phyloP scores from a whole-genome alignment of 2,797 vertebrate species.

The Scomberomorus guttatus region DNA sequence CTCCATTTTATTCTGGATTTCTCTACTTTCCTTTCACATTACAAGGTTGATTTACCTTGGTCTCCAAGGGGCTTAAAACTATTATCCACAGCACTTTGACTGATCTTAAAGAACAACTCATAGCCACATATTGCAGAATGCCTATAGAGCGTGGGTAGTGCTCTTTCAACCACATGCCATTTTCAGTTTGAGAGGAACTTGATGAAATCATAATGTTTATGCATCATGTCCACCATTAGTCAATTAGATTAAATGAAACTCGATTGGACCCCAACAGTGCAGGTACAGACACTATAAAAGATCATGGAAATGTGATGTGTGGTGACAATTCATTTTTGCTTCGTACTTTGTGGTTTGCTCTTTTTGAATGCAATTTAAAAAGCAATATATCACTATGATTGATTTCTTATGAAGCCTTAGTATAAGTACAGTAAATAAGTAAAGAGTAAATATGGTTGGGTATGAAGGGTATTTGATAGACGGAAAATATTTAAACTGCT shows the following conservation, averaged over 20 bases:
- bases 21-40: conserved; percentile 73
- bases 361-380: neutral
- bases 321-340: neutral
- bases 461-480: neutral
- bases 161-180: conserved; percentile 26
- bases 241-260: neutral
- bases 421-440: neutral
- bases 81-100: conserved; percentile 57
- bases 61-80: conserved; percentile 66
- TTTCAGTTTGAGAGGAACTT: neutral
- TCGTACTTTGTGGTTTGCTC: neutral
- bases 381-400: neutral
- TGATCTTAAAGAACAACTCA: conserved; percentile 56
- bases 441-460: neutral
- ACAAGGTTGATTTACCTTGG: conserved; percentile 72
- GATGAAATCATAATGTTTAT: neutral
- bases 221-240: neutral
- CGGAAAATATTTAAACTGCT: neutral
- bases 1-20: conserved; percentile 57
- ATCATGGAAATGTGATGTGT: neutral
- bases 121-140: conserved; percentile 33
- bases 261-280: neutral
- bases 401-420: neutral
- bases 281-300: neutral
- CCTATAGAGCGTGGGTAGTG: conserved; percentile 16